phyloP scores from a whole-genome alignment of 2,113 vertebrate genomes.

The Colistium nudipinnis region DNA sequence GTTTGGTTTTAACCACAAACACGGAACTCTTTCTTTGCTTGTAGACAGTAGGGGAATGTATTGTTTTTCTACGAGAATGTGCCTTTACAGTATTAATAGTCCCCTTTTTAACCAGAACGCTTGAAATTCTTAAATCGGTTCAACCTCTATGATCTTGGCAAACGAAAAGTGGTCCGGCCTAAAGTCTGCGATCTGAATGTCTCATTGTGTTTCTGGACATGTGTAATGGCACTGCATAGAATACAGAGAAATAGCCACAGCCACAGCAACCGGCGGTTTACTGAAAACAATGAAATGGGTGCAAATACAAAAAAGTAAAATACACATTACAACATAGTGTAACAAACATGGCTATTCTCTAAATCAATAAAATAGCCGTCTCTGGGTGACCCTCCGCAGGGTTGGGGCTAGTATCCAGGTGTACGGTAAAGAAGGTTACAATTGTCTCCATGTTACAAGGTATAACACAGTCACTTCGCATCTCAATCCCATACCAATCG shows the following conservation, averaged over 20 bases:
- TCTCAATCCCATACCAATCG: constrained; percentile 1
- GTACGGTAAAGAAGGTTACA: constrained; percentile 21
- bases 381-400: not conserved
- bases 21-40: not conserved
- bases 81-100: too few relatives aligned
- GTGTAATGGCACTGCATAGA: constrained; percentile 17
- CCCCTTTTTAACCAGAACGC: not conserved
- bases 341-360: constrained; percentile 23
- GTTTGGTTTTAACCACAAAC: too few relatives aligned
- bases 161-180: not conserved
- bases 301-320: constrained; percentile 39
- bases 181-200: not conserved
- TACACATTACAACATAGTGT: constrained; percentile 10
- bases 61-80: not conserved
- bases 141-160: not conserved
- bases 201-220: not conserved
- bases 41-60: not conserved
- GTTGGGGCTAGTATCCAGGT: not conserved
- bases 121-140: not conserved
- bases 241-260: constrained; percentile 25
- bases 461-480: constrained; percentile 4
- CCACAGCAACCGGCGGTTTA: constrained; percentile 47
- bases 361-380: constrained; percentile 15
- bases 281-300: constrained; percentile 37
- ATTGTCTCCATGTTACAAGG: constrained; percentile 15